Percentiles rank a stretch among this genome's conserved stretches.
phyloP scores from a whole-genome alignment of 1,140 invertebrate genomes.

The Tetragonula clypearis region DNA sequence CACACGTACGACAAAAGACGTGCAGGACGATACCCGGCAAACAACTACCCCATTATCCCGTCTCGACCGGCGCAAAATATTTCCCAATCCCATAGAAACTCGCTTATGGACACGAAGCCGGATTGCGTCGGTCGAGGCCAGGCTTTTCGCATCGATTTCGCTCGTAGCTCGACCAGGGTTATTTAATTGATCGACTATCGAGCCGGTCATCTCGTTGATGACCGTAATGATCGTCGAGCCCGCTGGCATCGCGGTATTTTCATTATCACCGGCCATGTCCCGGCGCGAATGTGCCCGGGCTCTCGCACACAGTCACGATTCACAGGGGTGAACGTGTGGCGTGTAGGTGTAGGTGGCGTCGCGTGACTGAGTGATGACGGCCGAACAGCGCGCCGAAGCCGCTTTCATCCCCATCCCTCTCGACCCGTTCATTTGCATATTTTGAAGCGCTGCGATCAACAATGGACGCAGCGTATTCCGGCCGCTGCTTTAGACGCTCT shows the following conservation, averaged over 20 bases:
- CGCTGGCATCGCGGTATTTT: conserved; percentile 73
- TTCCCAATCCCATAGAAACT: conserved; percentile 8
- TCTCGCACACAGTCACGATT: background rate
- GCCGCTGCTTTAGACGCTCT: conserved; percentile 27
- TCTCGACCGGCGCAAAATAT: background rate
- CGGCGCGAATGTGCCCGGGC: no score
- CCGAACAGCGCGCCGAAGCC: conserved; percentile 38
- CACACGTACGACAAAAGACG: no score
- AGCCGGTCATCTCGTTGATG: conserved; percentile 72
- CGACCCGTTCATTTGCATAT: conserved; percentile 72
- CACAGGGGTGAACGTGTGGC: background rate
- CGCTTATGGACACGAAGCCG: conserved; percentile 25
- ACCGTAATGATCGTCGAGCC: conserved; percentile 66
- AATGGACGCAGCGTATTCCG: conserved; percentile 39
- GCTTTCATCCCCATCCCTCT: conserved; percentile 54
- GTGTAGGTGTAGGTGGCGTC: conserved; percentile 21
- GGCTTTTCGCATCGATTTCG: conserved; percentile 58
- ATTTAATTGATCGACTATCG: conserved; percentile 74
- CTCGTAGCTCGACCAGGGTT: conserved; percentile 40
- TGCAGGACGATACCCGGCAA: background rate
- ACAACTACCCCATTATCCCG: background rate
- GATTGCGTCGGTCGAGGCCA: conserved; percentile 8
- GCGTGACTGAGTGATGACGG: conserved; percentile 67
- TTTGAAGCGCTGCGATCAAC: conserved; percentile 59
- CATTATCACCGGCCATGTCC: conserved; percentile 69